These are phyloP conservation scores for Lepus europaeus DNA, from an alignment of 2,113 vertebrate species.

Conservation along the genomic window DNA sequence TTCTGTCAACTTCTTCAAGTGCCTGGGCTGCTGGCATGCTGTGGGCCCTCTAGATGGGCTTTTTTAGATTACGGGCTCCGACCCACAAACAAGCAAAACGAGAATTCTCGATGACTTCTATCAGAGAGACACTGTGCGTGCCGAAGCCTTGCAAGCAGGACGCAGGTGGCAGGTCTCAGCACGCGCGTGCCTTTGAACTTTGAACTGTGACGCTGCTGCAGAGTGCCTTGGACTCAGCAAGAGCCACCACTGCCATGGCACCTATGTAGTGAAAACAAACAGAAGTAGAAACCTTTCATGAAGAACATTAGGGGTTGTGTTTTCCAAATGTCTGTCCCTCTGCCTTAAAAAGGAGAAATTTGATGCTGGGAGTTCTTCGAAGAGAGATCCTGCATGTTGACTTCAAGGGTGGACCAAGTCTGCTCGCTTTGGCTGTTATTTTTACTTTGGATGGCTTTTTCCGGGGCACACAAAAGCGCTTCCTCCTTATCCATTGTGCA, in stretches of 20 bases:
- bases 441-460: constrained; percentile 32
- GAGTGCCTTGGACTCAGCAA: constrained; percentile 61
- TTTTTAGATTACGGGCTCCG: not conserved
- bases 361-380: constrained; percentile 75
- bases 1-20: too few relatives aligned
- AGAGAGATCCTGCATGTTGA: constrained; percentile 46
- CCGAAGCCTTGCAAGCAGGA: not conserved
- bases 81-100: not conserved
- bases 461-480: not conserved
- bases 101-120: not conserved
- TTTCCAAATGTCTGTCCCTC: constrained; percentile 25
- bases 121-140: not conserved
- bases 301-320: not conserved
- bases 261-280: not conserved
- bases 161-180: not conserved
- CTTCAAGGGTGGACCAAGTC: not conserved
- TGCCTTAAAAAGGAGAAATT: constrained; percentile 57
- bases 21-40: too few relatives aligned
- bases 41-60: not conserved
- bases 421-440: not conserved
- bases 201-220: constrained; percentile 54
- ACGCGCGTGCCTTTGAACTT: not conserved
- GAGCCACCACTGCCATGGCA: not conserved
- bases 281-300: constrained; percentile 41
- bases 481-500: not conserved